These are phyloP conservation scores for Trichoplusia ni DNA, from an alignment of 1,140 invertebrate genomes.

Conservation along the genomic window DNA sequence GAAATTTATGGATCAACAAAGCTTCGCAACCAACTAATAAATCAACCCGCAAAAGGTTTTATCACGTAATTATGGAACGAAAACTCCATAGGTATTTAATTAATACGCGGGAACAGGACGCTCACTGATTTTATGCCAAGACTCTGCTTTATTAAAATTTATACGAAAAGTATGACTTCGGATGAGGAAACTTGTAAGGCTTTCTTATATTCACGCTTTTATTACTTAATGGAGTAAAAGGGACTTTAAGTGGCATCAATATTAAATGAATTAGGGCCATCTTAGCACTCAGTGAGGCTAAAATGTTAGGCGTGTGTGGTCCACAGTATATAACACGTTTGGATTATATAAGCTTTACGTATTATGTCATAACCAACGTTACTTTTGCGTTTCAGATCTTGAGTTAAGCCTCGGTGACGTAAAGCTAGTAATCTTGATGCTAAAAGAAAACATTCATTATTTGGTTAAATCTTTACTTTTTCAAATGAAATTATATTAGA, in stretches of 20 bases:
- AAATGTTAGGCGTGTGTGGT: no score
- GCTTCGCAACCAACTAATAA: slow-evolving; percentile 1
- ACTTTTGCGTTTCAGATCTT: no score
- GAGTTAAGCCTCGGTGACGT: no score
- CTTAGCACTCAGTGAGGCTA: no score
- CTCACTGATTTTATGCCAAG: slow-evolving; percentile 10
- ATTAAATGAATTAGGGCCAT: neutral
- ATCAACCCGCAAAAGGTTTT: slow-evolving; percentile 4
- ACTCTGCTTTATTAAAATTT: slow-evolving; percentile 19
- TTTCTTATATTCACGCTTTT: neutral
- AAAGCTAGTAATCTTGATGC: no score
- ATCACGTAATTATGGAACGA: slow-evolving; percentile 6
- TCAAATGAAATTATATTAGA: no score
- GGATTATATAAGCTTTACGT: no score
- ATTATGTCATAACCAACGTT: no score
- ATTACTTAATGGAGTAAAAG: slow-evolving; percentile 3
- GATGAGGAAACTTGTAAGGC: neutral
- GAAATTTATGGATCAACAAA: neutral
- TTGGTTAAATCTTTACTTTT: no score
- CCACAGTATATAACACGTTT: no score
- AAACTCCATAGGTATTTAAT: slow-evolving; percentile 27
- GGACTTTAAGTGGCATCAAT: neutral
- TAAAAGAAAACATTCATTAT: no score
- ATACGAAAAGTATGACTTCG: slow-evolving; percentile 7
- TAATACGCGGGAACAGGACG: neutral